phyloP scores from a whole-genome alignment of 2,888 invertebrate genomes.

The Amblyjoppa fuscipennis region DNA sequence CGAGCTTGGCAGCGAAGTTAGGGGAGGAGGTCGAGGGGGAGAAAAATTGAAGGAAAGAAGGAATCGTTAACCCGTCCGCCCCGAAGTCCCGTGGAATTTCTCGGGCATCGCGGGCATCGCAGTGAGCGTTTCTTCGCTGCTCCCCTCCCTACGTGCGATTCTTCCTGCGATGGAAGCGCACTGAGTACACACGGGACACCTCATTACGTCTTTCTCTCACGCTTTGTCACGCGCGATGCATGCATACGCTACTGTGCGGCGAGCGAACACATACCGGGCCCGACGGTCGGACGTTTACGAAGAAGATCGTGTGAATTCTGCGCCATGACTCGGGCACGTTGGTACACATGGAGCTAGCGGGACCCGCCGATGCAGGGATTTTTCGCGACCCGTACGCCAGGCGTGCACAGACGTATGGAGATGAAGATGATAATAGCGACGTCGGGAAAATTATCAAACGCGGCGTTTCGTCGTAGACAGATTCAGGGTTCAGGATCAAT shows the following conservation, averaged over 20 bases:
- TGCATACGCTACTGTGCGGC: slow-evolving; percentile 39
- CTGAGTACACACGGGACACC: slow-evolving; percentile 36
- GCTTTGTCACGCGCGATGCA: slow-evolving; percentile 67
- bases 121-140: not conserved
- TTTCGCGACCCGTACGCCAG: not conserved
- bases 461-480: not conserved
- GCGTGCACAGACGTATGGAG: not conserved
- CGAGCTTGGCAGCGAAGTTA: not conserved
- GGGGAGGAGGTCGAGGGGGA: not conserved
- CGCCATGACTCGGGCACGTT: slow-evolving; percentile 28
- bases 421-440: not conserved
- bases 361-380: slow-evolving; percentile 26
- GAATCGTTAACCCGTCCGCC: slow-evolving; percentile 4
- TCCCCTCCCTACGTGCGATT: slow-evolving; percentile 15
- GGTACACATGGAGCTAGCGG: not conserved
- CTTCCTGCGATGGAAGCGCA: slow-evolving; percentile 32
- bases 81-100: slow-evolving; percentile 27
- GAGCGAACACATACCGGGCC: slow-evolving; percentile 10
- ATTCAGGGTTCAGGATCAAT: not conserved
- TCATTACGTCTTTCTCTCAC: slow-evolving; percentile 71
- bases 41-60: slow-evolving; percentile 10
- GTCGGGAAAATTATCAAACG: not conserved
- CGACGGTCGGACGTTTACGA: not conserved
- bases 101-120: slow-evolving; percentile 3
- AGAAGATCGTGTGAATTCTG: slow-evolving; percentile 27